Conservation (phyloP, 2,113 vertebrate genomes). For the Geothlypis trichas region DNA sequence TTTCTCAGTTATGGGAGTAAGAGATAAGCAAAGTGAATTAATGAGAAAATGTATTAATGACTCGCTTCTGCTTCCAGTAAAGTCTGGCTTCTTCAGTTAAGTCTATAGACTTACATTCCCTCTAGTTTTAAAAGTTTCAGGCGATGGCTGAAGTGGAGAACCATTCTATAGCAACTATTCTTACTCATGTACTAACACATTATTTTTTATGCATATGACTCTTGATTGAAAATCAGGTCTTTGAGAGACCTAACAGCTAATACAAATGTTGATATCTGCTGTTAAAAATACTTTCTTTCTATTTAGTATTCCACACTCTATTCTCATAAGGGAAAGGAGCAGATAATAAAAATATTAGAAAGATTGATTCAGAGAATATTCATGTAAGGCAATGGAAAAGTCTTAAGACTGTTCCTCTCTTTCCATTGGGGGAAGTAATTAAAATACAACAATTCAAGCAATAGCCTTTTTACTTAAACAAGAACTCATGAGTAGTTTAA, state of each 20-base stretch:
- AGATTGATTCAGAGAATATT: neutral
- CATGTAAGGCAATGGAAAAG: neutral
- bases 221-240: neutral
- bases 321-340: neutral
- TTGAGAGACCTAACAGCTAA: neutral
- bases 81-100: neutral
- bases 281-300: neutral
- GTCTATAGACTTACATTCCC: neutral
- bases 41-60: neutral
- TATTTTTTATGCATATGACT: neutral
- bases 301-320: neutral
- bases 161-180: neutral
- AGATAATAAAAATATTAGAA: neutral
- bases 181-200: rapidly evolving
- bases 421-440: neutral
- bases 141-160: neutral
- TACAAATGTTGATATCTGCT: neutral
- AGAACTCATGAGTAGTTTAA: neutral
- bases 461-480: slow-evolving; percentile 9
- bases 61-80: neutral
- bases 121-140: neutral
- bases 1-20: neutral
- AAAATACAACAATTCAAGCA: slow-evolving; percentile 31
- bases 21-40: neutral
- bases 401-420: neutral